Evolutionary conservation across 37 sponge, comb jelly and placozoan genomes (phyloP).

Genomic region (Agelas oroides): DNA sequence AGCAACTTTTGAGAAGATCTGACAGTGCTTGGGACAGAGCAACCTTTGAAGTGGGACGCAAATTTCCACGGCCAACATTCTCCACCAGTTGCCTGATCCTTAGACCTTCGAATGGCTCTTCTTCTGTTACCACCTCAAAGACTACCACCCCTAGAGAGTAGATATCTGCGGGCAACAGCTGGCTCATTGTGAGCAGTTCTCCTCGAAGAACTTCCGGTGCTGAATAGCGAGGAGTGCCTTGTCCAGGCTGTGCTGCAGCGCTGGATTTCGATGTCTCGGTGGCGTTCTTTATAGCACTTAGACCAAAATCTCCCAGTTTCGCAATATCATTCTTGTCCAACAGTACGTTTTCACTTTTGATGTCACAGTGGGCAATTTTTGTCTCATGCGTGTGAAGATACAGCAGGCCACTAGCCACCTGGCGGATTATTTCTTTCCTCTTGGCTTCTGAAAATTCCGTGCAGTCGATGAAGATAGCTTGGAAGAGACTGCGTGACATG

Average conservation of each 20-base stretch:
- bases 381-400: conserved; percentile 29
- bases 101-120: conserved; percentile 52
- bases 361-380: conserved; percentile 54
- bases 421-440: conserved; percentile 34
- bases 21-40: conserved; percentile 3
- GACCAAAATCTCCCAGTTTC: conserved; percentile 49
- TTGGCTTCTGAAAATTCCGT: conserved; percentile 4
- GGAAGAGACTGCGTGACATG: conserved; percentile 21
- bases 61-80: conserved; percentile 14
- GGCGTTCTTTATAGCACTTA: conserved; percentile 21
- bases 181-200: conserved; percentile 22
- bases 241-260: conserved; percentile 11
- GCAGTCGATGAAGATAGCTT: conserved; percentile 36
- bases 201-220: conserved; percentile 68
- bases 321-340: conserved; percentile 39
- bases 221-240: conserved; percentile 59
- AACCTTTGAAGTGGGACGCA: conserved; percentile 8
- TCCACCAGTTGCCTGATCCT: conserved; percentile 41
- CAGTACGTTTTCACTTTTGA: conserved; percentile 53
- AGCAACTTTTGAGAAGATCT: conserved; percentile 44
- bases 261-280: conserved; percentile 28
- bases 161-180: conserved; percentile 41
- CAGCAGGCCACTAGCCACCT: conserved; percentile 36
- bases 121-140: conserved; percentile 51
- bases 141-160: conserved; percentile 56